Percentiles rank a stretch among this genome's conserved stretches.
These are phyloP conservation scores for Psittacula echo DNA, from an alignment of 2,797 vertebrate species.

Conservation along the genomic window DNA sequence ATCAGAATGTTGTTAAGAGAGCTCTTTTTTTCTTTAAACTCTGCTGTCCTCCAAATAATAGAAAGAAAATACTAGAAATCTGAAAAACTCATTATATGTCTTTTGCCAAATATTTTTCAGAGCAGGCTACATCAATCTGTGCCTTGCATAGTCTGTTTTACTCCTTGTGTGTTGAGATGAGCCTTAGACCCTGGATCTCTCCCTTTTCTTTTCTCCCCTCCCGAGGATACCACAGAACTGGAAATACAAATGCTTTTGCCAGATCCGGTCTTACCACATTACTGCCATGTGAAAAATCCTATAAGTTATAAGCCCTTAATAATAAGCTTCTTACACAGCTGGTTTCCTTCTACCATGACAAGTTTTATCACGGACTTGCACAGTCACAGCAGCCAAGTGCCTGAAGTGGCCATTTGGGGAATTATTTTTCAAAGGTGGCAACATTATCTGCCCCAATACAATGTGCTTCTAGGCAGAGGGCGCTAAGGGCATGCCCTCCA, in stretches of 20 bases:
- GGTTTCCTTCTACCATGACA: neutral
- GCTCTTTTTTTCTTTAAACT: neutral
- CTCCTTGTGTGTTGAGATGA: neutral
- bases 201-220: neutral
- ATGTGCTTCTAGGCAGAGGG: neutral
- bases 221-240: neutral
- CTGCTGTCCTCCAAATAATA: neutral
- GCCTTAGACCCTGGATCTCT: neutral
- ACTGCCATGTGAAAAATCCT: neutral
- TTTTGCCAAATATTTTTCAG: conserved; percentile 24
- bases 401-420: neutral
- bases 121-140: neutral
- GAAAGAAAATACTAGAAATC: neutral
- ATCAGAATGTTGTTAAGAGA: neutral
- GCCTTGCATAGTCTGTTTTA: neutral
- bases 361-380: neutral
- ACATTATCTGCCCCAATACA: neutral
- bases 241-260: neutral
- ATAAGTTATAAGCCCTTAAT: neutral
- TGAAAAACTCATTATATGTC: neutral
- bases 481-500: neutral
- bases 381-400: neutral
- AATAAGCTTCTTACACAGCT: neutral
- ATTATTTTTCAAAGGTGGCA: neutral
- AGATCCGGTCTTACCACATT: neutral